phyloP scores from a whole-genome alignment of 2,797 vertebrate genomes.

The Microtus obscurus region DNA sequence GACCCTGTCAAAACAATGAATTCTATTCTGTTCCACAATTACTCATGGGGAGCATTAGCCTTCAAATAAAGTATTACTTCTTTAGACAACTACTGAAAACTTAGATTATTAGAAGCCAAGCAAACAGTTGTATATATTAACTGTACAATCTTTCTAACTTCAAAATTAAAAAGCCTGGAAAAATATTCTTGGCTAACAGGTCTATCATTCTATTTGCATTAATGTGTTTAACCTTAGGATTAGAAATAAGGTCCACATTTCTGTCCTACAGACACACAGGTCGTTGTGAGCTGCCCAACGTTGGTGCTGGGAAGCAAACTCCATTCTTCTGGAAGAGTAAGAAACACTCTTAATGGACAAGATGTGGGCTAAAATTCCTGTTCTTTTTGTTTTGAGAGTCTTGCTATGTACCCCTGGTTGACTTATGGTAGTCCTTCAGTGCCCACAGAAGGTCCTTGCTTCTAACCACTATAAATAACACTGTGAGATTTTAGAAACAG shows the following conservation, averaged over 20 bases:
- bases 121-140: constrained; percentile 12
- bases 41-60: constrained; percentile 68
- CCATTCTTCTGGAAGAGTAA: too few relatives aligned
- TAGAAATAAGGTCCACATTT: not conserved
- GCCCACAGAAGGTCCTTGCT: not conserved
- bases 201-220: constrained; percentile 17
- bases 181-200: constrained; percentile 40
- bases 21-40: constrained; percentile 73
- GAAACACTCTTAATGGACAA: not conserved
- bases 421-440: not conserved
- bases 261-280: not conserved
- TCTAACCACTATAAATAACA: not conserved
- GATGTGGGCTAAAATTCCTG: constrained; percentile 31
- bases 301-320: too few relatives aligned
- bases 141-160: not conserved
- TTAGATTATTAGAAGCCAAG: constrained; percentile 9
- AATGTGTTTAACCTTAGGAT: constrained; percentile 41
- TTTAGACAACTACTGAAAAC: constrained; percentile 53
- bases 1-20: not conserved
- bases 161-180: constrained; percentile 25
- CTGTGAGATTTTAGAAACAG: not conserved
- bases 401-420: not conserved
- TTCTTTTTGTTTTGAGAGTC: not conserved
- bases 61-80: constrained; percentile 63
- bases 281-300: too few relatives aligned